Percentiles rank a stretch among this genome's conserved stretches.
Evolutionary conservation across 1,140 invertebrate genomes (phyloP).

Genomic region (Paraescarpia echinospica): DNA sequence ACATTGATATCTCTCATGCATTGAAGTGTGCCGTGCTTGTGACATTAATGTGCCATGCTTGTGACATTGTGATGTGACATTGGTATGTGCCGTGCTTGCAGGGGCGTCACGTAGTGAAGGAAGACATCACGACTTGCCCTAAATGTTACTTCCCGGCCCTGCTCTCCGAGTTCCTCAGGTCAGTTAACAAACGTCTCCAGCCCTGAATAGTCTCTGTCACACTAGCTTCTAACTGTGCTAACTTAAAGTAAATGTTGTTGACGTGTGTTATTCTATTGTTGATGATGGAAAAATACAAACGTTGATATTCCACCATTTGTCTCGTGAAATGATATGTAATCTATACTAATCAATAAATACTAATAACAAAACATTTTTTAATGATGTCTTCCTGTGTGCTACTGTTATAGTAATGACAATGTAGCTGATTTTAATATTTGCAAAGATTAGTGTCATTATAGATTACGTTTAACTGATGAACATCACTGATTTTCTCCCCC

Average conservation of each 20-base stretch:
- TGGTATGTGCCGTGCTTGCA: slow-evolving; percentile 58
- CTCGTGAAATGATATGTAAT: not conserved
- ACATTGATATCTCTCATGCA: too few relatives aligned
- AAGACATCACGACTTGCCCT: slow-evolving; percentile 88
- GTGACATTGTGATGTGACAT: too few relatives aligned
- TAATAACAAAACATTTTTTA: too few relatives aligned
- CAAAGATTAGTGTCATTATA: not conserved
- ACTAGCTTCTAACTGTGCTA: too few relatives aligned
- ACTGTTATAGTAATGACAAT: not conserved
- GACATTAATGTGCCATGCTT: too few relatives aligned
- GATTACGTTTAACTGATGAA: too few relatives aligned
- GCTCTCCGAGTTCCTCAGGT: slow-evolving; percentile 55
- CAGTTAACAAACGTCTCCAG: slow-evolving; percentile 27
- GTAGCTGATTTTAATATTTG: slow-evolving; percentile 12
- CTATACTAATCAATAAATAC: too few relatives aligned
- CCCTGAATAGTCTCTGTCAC: not conserved
- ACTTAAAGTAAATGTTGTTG: too few relatives aligned
- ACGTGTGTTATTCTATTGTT: too few relatives aligned
- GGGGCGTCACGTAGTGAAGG: slow-evolving; percentile 89
- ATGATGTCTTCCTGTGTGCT: slow-evolving; percentile 18
- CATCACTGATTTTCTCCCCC: slow-evolving; percentile 34
- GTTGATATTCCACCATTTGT: not conserved
- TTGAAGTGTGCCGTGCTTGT: slow-evolving; percentile 32
- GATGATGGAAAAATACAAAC: too few relatives aligned
- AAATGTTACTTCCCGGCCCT: slow-evolving; percentile 91